Conservation (phyloP, 2,797 vertebrate species). For the Aphelocoma californica region DNA sequence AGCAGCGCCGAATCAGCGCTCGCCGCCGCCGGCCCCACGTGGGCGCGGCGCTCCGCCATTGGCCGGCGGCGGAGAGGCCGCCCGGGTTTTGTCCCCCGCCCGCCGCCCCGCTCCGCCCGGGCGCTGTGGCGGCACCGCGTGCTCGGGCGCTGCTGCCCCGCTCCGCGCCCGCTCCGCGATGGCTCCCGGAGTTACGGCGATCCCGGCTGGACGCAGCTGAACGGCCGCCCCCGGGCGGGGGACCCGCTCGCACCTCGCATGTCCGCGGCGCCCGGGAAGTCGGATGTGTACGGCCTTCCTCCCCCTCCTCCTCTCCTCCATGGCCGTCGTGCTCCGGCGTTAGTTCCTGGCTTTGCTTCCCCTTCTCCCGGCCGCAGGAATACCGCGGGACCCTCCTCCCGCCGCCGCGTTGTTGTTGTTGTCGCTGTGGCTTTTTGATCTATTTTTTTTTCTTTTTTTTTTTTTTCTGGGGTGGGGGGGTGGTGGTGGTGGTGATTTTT, state of each 20-base stretch:
- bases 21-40: neutral
- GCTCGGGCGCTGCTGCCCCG: neutral
- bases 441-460: neutral
- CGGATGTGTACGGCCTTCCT: slow-evolving; percentile 38
- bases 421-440: neutral
- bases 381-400: neutral
- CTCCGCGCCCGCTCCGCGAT: neutral
- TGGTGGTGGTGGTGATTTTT: too few relatives aligned
- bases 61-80: neutral
- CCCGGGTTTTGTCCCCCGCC: neutral
- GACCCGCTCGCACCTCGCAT: neutral
- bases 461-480: too few relatives aligned
- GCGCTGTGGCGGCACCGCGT: neutral
- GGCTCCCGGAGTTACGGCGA: neutral
- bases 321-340: slow-evolving; percentile 8
- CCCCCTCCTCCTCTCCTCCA: slow-evolving; percentile 8
- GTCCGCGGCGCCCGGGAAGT: slow-evolving; percentile 27
- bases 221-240: neutral
- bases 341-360: neutral
- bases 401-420: neutral
- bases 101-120: neutral
- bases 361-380: neutral
- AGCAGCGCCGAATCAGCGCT: rapidly evolving
- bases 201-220: neutral
- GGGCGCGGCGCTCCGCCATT: neutral